Evolutionary conservation across 2,113 vertebrate species (phyloP).

Genomic region (Cyanistes caeruleus): DNA sequence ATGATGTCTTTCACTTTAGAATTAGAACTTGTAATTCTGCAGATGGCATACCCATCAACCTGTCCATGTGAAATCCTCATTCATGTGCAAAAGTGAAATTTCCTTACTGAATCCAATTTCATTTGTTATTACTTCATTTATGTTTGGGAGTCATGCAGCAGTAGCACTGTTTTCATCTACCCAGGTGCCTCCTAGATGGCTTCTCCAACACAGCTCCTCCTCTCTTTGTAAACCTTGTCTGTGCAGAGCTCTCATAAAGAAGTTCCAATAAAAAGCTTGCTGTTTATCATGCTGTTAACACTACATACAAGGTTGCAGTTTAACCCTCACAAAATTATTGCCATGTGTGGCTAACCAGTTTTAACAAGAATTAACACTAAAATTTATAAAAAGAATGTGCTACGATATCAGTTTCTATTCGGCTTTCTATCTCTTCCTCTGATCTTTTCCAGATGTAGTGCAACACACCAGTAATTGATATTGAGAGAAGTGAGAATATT

Average conservation of each 20-base stretch:
- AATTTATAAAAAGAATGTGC: not conserved
- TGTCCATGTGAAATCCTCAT: not conserved
- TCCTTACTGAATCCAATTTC: not conserved
- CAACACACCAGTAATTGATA: rapidly evolving
- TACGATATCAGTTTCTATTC: not conserved
- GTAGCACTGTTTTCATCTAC: not conserved
- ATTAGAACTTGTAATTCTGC: not conserved
- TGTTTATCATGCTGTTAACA: not conserved
- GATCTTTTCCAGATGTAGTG: not conserved
- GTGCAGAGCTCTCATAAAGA: not conserved
- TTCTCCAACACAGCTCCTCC: not conserved
- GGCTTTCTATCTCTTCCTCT: not conserved
- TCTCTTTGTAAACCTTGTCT: not conserved
- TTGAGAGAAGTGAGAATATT: not conserved
- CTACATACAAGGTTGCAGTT: not conserved
- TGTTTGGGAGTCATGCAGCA: rapidly evolving
- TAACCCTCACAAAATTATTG: not conserved
- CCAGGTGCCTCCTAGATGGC: not conserved
- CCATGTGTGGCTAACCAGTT: not conserved
- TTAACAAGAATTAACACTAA: not conserved
- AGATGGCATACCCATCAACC: not conserved
- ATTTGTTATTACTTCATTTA: not conserved
- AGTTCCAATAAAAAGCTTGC: not conserved
- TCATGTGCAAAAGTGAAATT: not conserved
- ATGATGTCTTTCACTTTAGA: not conserved